These are phyloP conservation scores for Ametastegia equiseti DNA, from an alignment of 2,888 invertebrate species.

Conservation along the genomic window DNA sequence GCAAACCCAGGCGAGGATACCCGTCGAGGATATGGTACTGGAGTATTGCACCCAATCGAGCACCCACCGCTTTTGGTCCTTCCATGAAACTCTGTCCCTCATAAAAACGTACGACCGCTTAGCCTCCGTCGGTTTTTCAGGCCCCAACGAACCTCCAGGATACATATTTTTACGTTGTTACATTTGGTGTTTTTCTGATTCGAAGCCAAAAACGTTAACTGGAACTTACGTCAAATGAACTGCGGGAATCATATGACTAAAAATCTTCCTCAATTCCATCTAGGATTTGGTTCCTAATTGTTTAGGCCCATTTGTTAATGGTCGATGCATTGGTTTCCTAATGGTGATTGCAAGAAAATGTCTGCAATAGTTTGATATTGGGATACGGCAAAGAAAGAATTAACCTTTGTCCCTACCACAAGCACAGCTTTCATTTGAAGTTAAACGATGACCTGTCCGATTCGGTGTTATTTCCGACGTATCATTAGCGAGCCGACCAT, in stretches of 20 bases:
- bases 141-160: neutral
- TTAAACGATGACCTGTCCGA: constrained; percentile 46
- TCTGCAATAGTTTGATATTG: neutral
- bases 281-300: neutral
- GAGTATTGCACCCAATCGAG: constrained; percentile 59
- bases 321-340: neutral
- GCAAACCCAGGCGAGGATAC: constrained; percentile 9
- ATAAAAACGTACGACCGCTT: constrained; percentile 52
- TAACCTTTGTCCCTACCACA: neutral
- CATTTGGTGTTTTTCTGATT: neutral
- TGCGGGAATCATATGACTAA: neutral
- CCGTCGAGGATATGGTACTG: constrained; percentile 46
- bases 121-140: neutral
- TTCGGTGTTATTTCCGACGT: constrained; percentile 47
- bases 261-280: too few species aligned
- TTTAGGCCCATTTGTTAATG: neutral
- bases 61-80: constrained; percentile 58
- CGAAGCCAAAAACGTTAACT: neutral
- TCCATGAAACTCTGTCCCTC: constrained; percentile 55
- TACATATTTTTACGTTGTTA: constrained; percentile 2
- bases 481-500: constrained; percentile 40
- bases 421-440: constrained; percentile 16
- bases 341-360: neutral
- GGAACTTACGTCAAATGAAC: neutral
- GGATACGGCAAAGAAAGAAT: neutral